phyloP scores from a whole-genome alignment of 1,140 invertebrate genomes.

The Diploscapter pachys region DNA sequence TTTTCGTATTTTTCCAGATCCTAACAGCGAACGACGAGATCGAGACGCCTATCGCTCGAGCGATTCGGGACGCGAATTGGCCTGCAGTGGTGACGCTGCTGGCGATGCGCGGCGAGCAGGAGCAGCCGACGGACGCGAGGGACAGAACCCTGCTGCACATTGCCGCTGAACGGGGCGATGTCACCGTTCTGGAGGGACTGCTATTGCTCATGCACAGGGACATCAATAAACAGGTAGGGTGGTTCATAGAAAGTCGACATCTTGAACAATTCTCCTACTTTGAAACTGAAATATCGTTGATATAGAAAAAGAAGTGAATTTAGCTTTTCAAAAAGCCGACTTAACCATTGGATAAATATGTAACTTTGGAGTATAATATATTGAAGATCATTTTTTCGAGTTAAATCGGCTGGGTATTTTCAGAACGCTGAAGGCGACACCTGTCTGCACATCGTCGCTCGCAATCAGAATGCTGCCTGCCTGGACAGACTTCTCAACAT shows the following conservation, averaged over 20 bases:
- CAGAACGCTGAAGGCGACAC: conserved; percentile 15
- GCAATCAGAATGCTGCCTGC: conserved; percentile 20
- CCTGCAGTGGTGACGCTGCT: conserved; percentile 19
- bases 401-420: conserved; percentile 3
- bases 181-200: conserved; percentile 6
- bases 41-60: too few relatives aligned
- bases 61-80: not conserved
- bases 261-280: not conserved
- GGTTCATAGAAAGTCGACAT: not conserved
- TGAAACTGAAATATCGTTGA: not conserved
- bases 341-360: not conserved
- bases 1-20: too few relatives aligned
- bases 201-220: conserved; percentile 4
- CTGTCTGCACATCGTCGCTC: conserved; percentile 21
- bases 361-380: conserved; percentile 1
- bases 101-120: conserved; percentile 7
- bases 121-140: not conserved
- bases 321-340: not conserved
- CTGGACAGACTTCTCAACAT: conserved; percentile 24
- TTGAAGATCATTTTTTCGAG: conserved; percentile 14
- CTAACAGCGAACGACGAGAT: too few relatives aligned
- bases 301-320: not conserved
- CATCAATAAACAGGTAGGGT: conserved; percentile 3
- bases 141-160: conserved; percentile 18
- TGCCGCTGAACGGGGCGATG: conserved; percentile 19